Conservation (phyloP, 1,140 invertebrate species). For the Hypothenemus hampei region DNA sequence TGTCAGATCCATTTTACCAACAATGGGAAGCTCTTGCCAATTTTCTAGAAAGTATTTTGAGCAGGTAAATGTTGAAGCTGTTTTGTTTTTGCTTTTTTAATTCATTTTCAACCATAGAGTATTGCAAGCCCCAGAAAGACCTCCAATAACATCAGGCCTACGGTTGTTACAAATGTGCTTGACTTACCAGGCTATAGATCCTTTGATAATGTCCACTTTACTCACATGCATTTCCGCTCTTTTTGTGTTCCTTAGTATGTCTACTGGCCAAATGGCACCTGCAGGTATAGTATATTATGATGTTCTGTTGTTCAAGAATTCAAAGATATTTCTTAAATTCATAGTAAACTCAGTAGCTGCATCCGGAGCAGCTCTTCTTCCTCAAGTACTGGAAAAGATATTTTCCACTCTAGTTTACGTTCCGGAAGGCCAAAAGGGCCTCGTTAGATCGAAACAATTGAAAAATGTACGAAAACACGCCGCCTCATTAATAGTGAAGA, state of each 20-base stretch:
- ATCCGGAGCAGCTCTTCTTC: slow-evolving; percentile 65
- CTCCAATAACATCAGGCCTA: slow-evolving; percentile 56
- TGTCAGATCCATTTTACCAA: slow-evolving; percentile 62
- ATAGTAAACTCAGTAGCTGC: slow-evolving; percentile 58
- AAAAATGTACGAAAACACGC: slow-evolving; percentile 85
- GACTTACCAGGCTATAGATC: slow-evolving; percentile 65
- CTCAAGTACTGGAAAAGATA: slow-evolving; percentile 79
- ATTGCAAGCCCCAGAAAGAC: slow-evolving; percentile 59
- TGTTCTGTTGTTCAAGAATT: slow-evolving; percentile 11
- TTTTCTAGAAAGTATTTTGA: slow-evolving; percentile 72
- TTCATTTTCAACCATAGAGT: slow-evolving; percentile 43
- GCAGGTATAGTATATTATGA: slow-evolving; percentile 41
- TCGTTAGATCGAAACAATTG: slow-evolving; percentile 61
- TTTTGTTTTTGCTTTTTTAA: background rate
- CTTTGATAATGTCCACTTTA: slow-evolving; percentile 72
- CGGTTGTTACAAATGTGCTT: slow-evolving; percentile 75
- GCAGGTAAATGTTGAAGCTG: slow-evolving; percentile 45
- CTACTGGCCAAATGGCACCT: slow-evolving; percentile 66
- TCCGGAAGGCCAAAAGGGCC: slow-evolving; percentile 53
- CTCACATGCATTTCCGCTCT: slow-evolving; percentile 86
- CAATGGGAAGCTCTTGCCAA: slow-evolving; percentile 81
- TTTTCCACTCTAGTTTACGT: slow-evolving; percentile 76
- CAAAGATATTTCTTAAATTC: slow-evolving; percentile 2
- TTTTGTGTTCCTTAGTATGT: slow-evolving; percentile 84
- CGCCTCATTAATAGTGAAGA: slow-evolving; percentile 83